These are phyloP conservation scores for Heliconius hermathena DNA, from an alignment of 1,140 invertebrate genomes.

Conservation along the genomic window DNA sequence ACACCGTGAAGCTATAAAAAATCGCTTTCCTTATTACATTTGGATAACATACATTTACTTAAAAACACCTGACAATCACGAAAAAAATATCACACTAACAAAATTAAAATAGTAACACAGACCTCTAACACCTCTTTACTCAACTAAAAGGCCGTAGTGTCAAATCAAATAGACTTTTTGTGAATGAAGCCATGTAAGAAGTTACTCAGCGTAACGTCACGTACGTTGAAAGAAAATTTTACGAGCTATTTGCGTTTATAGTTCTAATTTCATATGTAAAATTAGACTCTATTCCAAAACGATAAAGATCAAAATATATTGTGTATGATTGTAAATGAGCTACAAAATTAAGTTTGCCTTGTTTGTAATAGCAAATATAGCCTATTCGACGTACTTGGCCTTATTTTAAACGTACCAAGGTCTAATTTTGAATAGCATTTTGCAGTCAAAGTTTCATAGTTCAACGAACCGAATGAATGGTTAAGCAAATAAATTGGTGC, in stretches of 20 bases:
- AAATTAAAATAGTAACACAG: background rate
- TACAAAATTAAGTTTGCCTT: background rate
- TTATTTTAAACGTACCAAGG: conserved; percentile 13
- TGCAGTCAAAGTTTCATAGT: conserved; percentile 39
- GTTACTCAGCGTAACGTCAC: conserved; percentile 53
- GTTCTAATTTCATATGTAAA: background rate
- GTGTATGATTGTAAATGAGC: background rate
- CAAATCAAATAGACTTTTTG: conserved; percentile 57
- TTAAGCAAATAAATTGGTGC: conserved; percentile 75
- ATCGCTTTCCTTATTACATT: no score
- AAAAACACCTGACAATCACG: background rate
- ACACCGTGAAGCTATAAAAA: background rate
- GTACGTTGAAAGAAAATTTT: conserved; percentile 50
- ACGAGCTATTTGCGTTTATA: conserved; percentile 20
- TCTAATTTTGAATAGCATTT: conserved; percentile 16
- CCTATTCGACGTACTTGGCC: background rate
- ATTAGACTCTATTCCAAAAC: background rate
- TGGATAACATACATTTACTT: no score
- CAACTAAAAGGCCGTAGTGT: conserved; percentile 42
- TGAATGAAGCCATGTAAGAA: conserved; percentile 54
- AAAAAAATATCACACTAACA: background rate
- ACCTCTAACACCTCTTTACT: conserved; percentile 17
- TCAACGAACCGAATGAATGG: conserved; percentile 63
- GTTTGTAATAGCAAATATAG: background rate
- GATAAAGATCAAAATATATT: conserved; percentile 14